Evolutionary conservation across 2,797 vertebrate species (phyloP), one percentile per base, ranked within the genome.

Genomic region (Zenarchopterus dispar): DNA sequence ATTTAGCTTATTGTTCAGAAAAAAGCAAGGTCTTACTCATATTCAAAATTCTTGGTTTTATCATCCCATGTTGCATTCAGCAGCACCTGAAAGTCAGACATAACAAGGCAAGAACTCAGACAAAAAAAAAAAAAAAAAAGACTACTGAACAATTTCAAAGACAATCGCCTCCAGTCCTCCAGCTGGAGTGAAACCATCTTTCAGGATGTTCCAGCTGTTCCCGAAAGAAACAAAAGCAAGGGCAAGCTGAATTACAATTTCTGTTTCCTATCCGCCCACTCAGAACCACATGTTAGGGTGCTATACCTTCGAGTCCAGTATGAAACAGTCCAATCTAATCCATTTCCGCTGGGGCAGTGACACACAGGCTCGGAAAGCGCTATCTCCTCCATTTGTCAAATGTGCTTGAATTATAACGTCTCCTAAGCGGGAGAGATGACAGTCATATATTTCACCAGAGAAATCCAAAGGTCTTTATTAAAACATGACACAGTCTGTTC

Each of bases 281-380:
- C 62, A 42, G 10, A 59, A 61, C 64, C 44, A 10, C 59, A 65
- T 60, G 46, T 16, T 31, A 45, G 41, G 36, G 21, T 10, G 36
- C 39, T 47, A 19, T 95, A 98, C 97, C 95, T 94, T 89, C 67
- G 93, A 91, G 63, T 92, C 89, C 7, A 80, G 88, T 67, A 98
- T 86, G 61, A 91, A 94, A 66, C 95, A 75, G 81, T 98, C 95
- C 58, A 99, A 87, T 53, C 95, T 91, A 77, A 95, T 93, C 96
- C 97, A 98, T 50, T 91, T 94, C 81, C 88, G 80, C 76, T 94
- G 89, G 59, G 95, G 94, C 71, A 97, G 56, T 26, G 55, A 78
- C 15, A 91, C 86, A 4, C 88, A 81, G 1, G 92, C 88, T 78
- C 79, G 91, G 67, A 96, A 95, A 6, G 96, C 96, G 69, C 92